Evolutionary conservation across 2,113 vertebrate species (phyloP), one percentile per base, ranked within the genome.

Genomic region (Cochlearius cochlearius): DNA sequence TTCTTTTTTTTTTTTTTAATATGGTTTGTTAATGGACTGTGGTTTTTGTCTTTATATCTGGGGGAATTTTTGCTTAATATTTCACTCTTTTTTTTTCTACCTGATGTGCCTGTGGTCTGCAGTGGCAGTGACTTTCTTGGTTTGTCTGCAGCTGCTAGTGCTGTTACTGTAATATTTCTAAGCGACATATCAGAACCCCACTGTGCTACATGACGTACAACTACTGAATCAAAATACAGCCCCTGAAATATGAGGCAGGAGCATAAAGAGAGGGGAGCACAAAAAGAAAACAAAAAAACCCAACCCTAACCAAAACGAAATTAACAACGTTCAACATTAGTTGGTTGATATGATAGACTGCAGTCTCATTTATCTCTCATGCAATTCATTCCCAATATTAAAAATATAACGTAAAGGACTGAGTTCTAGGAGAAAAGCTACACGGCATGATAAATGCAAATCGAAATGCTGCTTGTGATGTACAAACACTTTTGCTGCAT

Each of bases 261-360:
- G 21, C 71, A 58, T 30, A 81, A 4, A 71, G 29, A 64, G 6
- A 71, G 32, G 12, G 4, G 4, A 72, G 15, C 9, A 74, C 21
- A 43, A 20, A 38, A n/a, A 21, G 6, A 36, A 27, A 43, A 12
- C 1, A 23, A 10, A 26, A 23, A 52, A 18, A 1, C 2, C 1
- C 10, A 39, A 73, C 18, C 7, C 4, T 52, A 58, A 25, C 0
- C 13, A 25, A 55, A 58, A 1, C 1, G 60, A 52, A 76, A 49
- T 19, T 2, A 11, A 5, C 1, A 25, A 27, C 0, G 0, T 13
- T 15, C 2, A 47, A 11, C 0, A 14, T 64, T 36, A 38, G 6
- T 15, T 60, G 3, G 5, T 26, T 68, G 9, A 23, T 58, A 15
- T 9, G 11, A 62, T 18, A 72, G 15, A 60, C 23, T 64, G 30